Percentiles rank a stretch among this genome's conserved stretches.
Evolutionary conservation across 2,888 invertebrate species (phyloP).

Genomic region (Amblyteles armatorius): DNA sequence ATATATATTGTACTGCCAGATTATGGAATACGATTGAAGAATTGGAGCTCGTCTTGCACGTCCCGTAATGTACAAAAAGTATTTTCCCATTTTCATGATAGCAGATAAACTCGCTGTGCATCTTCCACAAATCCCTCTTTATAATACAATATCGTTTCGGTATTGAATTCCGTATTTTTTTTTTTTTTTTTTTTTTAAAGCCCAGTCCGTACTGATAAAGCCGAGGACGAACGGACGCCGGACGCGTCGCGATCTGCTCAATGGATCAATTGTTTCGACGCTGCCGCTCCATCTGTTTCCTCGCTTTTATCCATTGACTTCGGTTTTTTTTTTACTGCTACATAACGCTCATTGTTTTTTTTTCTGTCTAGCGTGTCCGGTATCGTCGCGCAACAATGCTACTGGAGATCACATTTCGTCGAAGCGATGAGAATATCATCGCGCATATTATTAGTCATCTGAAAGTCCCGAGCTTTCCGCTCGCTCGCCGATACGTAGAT

Average conservation of each 20-base stretch:
- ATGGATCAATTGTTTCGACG: constrained; percentile 50
- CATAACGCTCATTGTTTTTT: background rate
- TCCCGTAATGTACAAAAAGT: no score
- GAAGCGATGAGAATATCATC: constrained; percentile 22
- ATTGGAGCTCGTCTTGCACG: no score
- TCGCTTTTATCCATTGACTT: constrained; percentile 27
- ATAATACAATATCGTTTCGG: no score
- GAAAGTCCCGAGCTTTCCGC: constrained; percentile 22
- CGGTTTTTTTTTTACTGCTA: background rate
- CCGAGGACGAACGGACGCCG: background rate
- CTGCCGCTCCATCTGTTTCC: constrained; percentile 19
- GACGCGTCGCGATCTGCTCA: background rate
- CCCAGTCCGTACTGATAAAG: constrained; percentile 13
- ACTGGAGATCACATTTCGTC: constrained; percentile 33
- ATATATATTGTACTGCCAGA: no score
- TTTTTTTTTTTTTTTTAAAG: background rate
- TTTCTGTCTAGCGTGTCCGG: background rate
- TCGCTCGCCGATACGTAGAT: constrained; percentile 8
- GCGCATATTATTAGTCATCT: constrained; percentile 43
- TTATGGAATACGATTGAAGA: no score
- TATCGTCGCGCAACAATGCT: background rate
- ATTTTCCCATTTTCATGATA: no score
- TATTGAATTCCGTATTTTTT: background rate
- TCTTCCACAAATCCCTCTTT: no score
- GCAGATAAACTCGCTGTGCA: no score